These are phyloP conservation scores for Ceyx erithaca DNA, from an alignment of 2,797 vertebrate genomes.

Conservation along the genomic window DNA sequence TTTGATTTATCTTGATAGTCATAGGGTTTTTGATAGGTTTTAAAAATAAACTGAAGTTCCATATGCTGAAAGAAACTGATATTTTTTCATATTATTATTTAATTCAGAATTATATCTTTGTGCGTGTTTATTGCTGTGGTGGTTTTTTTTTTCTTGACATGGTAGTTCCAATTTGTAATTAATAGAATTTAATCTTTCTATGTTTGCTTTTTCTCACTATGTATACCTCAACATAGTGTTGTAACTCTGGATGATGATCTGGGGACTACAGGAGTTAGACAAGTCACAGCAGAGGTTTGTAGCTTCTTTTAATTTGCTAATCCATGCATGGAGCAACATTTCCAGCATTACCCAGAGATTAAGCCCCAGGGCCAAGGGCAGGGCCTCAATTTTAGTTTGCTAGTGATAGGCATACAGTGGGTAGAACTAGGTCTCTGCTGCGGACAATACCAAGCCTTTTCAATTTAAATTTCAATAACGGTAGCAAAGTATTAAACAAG, in stretches of 20 bases:
- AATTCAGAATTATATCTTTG: not conserved
- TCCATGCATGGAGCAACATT: slow-evolving; percentile 69
- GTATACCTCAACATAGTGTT: not conserved
- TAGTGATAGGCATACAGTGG: slow-evolving; percentile 47
- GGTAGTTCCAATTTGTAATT: not conserved
- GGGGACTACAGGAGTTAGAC: slow-evolving; percentile 57
- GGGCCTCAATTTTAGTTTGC: slow-evolving; percentile 76
- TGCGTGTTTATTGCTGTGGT: not conserved
- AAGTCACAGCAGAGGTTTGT: slow-evolving; percentile 49
- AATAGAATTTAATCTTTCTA: not conserved
- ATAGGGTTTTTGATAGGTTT: rapidly evolving
- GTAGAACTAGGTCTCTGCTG: slow-evolving; percentile 51
- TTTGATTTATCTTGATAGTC: not conserved
- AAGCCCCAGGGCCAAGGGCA: slow-evolving; percentile 69
- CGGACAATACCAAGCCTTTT: slow-evolving; percentile 69
- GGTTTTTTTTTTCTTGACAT: not conserved
- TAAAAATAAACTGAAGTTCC: not conserved
- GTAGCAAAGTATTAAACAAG: slow-evolving; percentile 56
- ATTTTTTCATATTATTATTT: not conserved
- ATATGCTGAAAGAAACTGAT: not conserved
- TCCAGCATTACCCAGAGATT: slow-evolving; percentile 67
- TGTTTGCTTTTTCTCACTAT: not conserved
- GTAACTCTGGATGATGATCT: slow-evolving; percentile 20
- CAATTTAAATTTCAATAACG: slow-evolving; percentile 73
- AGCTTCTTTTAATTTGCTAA: slow-evolving; percentile 74